Evolutionary conservation across 1,140 invertebrate genomes (phyloP).

Genomic region (Goniozus legneri): DNA sequence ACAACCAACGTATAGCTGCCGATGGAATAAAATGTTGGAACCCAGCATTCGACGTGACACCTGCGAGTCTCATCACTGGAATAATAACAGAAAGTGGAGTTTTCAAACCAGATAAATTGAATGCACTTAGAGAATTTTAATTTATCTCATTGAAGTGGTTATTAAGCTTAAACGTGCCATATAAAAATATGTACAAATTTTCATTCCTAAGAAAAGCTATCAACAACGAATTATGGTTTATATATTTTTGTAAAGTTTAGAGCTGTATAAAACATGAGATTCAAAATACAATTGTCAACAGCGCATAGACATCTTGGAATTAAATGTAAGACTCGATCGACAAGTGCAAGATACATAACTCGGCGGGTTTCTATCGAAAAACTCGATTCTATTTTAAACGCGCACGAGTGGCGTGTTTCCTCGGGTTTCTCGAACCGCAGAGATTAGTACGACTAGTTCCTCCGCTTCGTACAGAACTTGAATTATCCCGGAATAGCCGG

Average conservation of each 20-base stretch:
- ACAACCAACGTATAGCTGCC: constrained; percentile 79
- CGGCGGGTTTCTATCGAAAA: too few relatives aligned
- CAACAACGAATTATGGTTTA: too few relatives aligned
- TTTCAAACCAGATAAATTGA: constrained; percentile 59
- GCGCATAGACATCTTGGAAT: too few relatives aligned
- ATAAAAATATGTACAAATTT: background rate
- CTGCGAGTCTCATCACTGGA: constrained; percentile 85
- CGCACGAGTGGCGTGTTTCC: constrained; percentile 34
- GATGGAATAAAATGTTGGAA: constrained; percentile 94
- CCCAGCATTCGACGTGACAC: constrained; percentile 98
- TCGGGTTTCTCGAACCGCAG: constrained; percentile 26
- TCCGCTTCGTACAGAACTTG: constrained; percentile 34
- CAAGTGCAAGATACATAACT: too few relatives aligned
- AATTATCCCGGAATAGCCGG: constrained; percentile 42
- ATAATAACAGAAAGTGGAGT: constrained; percentile 95
- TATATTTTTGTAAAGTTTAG: too few relatives aligned
- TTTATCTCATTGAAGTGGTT: background rate
- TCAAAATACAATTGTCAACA: too few relatives aligned
- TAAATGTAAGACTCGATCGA: too few relatives aligned
- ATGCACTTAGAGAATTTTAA: constrained; percentile 9
- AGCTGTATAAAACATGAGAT: too few relatives aligned
- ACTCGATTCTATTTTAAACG: constrained; percentile 11
- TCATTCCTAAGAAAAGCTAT: too few relatives aligned
- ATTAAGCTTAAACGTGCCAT: background rate
- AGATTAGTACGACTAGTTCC: constrained; percentile 44